These are phyloP conservation scores for Catocala sponsa DNA, from an alignment of 2,888 invertebrate genomes.

Conservation along the genomic window DNA sequence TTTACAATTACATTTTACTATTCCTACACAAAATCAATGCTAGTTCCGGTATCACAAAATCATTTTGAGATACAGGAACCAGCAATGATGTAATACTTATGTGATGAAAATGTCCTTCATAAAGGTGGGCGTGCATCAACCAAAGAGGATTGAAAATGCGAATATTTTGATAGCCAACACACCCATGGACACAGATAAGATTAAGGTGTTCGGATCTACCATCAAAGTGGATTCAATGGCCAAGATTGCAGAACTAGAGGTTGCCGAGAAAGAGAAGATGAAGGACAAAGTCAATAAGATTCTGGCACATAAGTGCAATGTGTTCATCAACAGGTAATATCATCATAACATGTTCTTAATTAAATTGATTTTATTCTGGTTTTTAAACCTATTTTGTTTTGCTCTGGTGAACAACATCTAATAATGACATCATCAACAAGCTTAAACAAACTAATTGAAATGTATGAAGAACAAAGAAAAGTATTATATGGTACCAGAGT, in stretches of 20 bases:
- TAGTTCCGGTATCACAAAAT: too few species aligned
- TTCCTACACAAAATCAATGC: too few species aligned
- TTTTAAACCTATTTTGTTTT: too few species aligned
- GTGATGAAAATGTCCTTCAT: conserved; percentile 19
- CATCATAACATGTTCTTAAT: neutral
- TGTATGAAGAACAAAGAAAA: too few species aligned
- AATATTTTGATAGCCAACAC: conserved; percentile 99
- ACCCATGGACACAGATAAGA: conserved; percentile 99
- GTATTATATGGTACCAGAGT: too few species aligned
- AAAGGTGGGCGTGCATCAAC: conserved; percentile 97
- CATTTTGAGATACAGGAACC: too few species aligned
- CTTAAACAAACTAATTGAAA: too few species aligned
- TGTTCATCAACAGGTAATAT: conserved; percentile 96
- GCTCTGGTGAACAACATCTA: too few species aligned
- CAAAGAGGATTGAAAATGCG: conserved; percentile 97
- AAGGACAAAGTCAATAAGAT: conserved; percentile 99
- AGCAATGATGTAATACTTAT: too few species aligned
- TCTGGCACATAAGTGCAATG: conserved; percentile 97
- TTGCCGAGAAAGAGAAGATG: conserved; percentile 99
- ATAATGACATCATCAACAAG: too few species aligned
- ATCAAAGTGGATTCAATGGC: conserved; percentile 97
- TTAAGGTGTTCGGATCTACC: conserved; percentile 99
- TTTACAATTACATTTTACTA: too few species aligned
- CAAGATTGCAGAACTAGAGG: conserved; percentile 98
- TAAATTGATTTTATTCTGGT: too few species aligned